These are phyloP conservation scores for Phyllostomus discolor DNA, from an alignment of 2,113 vertebrate species.

Conservation along the genomic window DNA sequence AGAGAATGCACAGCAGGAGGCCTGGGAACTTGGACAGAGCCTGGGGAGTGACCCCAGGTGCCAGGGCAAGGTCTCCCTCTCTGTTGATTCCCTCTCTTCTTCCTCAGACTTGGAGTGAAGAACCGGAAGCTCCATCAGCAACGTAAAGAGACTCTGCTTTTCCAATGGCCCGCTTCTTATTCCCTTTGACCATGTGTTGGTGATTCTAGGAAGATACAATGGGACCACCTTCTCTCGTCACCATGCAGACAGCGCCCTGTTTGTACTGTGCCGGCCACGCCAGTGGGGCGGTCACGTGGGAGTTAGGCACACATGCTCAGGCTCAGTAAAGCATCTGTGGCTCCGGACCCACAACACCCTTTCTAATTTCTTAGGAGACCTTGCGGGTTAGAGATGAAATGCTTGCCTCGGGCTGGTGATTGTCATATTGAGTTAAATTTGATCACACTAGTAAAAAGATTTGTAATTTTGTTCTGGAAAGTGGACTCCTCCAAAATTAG, in stretches of 20 bases:
- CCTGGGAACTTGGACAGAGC: neutral
- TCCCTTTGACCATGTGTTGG: neutral
- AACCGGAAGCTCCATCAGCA: neutral
- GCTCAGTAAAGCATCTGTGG: neutral
- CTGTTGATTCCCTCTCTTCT: neutral
- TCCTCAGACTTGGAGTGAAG: neutral
- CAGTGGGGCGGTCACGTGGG: fast-evolving
- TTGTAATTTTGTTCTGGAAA: slow-evolving; percentile 49
- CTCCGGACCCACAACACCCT: neutral
- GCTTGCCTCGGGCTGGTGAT: neutral
- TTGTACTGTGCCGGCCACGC: neutral
- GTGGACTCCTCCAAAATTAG: slow-evolving; percentile 52
- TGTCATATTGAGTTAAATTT: slow-evolving; percentile 50
- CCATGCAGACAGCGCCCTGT: neutral
- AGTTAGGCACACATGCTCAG: neutral
- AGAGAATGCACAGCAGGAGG: neutral
- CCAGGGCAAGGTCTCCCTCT: too few relatives aligned
- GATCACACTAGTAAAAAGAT: slow-evolving; percentile 33
- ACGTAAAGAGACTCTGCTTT: neutral
- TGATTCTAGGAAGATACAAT: neutral
- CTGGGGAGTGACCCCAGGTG: neutral
- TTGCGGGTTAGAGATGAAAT: neutral
- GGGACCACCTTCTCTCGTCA: fast-evolving
- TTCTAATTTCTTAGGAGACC: slow-evolving; percentile 1
- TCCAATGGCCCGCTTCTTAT: neutral